Percentiles rank a stretch among this genome's conserved stretches.
These are phyloP conservation scores for Notarius lentiginosus DNA, from an alignment of 2,113 vertebrate species.

Conservation along the genomic window DNA sequence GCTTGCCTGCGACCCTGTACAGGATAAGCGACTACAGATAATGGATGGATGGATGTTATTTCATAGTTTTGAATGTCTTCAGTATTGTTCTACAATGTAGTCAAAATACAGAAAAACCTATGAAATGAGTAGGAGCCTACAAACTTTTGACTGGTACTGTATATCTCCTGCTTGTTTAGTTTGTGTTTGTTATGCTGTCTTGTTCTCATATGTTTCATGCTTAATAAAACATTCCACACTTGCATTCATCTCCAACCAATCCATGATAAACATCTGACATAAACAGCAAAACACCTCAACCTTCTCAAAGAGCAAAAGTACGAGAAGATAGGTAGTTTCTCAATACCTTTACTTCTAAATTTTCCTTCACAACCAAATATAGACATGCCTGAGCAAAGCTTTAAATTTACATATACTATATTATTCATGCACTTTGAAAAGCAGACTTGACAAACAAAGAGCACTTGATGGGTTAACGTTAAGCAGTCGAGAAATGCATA, in stretches of 20 bases:
- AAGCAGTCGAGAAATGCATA: slow-evolving; percentile 34
- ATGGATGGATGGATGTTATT: no score
- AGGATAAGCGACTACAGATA: no score
- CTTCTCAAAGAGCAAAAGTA: not conserved
- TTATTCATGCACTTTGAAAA: not conserved
- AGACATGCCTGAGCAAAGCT: not conserved
- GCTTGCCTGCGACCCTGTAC: no score
- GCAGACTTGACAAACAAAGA: not conserved
- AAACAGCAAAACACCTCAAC: not conserved
- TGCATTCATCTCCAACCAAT: not conserved
- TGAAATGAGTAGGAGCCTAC: no score
- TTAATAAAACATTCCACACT: not conserved
- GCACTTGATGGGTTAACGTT: slow-evolving; percentile 29
- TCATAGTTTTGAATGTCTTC: no score
- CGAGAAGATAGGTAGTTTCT: not conserved
- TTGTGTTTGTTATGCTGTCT: not conserved
- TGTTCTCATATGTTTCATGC: not conserved
- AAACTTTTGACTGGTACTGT: no score
- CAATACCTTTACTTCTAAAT: not conserved
- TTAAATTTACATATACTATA: not conserved
- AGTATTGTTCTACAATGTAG: no score
- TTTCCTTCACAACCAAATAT: not conserved
- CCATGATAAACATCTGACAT: not conserved
- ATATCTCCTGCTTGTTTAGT: not conserved
- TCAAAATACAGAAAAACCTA: no score